These are phyloP conservation scores for Brachionichthys hirsutus DNA, from an alignment of 2,113 vertebrate genomes.

Conservation along the genomic window DNA sequence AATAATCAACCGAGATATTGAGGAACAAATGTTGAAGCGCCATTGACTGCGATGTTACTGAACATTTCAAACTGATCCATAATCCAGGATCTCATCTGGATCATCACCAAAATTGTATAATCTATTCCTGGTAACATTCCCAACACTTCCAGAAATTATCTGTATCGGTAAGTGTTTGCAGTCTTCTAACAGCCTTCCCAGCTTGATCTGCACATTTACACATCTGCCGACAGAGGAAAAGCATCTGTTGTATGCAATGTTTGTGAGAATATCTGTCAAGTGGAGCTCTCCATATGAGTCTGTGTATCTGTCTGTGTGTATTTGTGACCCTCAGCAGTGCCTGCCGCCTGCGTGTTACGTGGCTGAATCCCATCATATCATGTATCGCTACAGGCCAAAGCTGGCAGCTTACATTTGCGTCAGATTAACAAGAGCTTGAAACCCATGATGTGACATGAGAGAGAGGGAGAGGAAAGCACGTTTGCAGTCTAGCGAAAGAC, in stretches of 20 bases:
- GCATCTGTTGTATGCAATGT: constrained; percentile 53
- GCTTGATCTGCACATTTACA: constrained; percentile 36
- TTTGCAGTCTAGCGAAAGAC: too few relatives aligned
- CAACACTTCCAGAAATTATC: neutral
- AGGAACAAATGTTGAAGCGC: too few relatives aligned
- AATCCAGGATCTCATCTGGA: too few relatives aligned
- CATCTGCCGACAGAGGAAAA: constrained; percentile 61
- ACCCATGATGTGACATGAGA: constrained; percentile 22
- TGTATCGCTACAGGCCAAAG: constrained; percentile 45
- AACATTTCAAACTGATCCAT: too few relatives aligned
- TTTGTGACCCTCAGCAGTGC: constrained; percentile 47
- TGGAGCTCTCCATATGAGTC: constrained; percentile 19
- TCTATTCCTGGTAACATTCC: too few relatives aligned
- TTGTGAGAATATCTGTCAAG: constrained; percentile 5
- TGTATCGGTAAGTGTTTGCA: constrained; percentile 20
- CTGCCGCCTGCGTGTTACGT: constrained; percentile 50
- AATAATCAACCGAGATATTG: too few relatives aligned
- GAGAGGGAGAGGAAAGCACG: neutral
- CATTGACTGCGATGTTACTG: too few relatives aligned
- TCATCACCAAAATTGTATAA: too few relatives aligned
- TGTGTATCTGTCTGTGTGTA: constrained; percentile 26
- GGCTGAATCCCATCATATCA: constrained; percentile 42
- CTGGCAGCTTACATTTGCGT: constrained; percentile 64
- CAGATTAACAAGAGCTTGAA: constrained; percentile 14
- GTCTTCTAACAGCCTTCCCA: constrained; percentile 17